Evolutionary conservation across 2,113 vertebrate genomes (phyloP).

Genomic region (Ictidomys tridecemlineatus): DNA sequence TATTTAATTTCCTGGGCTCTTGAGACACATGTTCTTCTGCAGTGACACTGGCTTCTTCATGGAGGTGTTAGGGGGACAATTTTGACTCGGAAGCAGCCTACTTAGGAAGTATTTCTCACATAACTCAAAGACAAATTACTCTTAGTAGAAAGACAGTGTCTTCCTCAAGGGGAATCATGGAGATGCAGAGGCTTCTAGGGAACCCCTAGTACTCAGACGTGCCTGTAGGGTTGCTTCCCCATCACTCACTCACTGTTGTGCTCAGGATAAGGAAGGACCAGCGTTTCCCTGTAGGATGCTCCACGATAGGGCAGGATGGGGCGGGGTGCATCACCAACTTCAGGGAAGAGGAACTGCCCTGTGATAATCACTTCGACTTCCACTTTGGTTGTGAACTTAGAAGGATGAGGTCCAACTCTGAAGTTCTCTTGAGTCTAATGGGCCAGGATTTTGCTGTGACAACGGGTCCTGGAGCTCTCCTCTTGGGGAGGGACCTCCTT

Average conservation of each 20-base stretch:
- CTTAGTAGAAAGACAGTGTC: neutral
- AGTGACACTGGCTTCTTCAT: neutral
- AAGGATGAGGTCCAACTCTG: neutral
- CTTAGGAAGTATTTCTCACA: neutral
- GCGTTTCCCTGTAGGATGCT: neutral
- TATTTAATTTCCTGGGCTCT: neutral
- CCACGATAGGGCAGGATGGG: too few relatives aligned
- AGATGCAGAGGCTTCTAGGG: neutral
- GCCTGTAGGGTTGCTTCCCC: too few relatives aligned
- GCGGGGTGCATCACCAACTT: neutral
- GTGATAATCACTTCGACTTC: neutral
- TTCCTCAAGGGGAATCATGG: neutral
- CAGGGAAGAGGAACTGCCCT: neutral
- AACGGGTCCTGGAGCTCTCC: neutral
- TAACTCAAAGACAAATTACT: neutral
- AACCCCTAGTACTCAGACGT: neutral
- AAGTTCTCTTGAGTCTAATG: neutral
- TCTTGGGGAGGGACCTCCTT: neutral
- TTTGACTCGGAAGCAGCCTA: neutral
- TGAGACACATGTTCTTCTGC: fast-evolving
- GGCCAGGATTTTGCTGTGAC: neutral
- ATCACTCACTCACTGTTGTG: neutral
- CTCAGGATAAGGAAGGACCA: neutral
- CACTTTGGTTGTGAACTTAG: neutral
- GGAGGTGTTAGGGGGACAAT: neutral